Evolutionary conservation across 2,797 vertebrate genomes (phyloP), one percentile per base, ranked within the genome.

Genomic region (Bradypodion ventrale): DNA sequence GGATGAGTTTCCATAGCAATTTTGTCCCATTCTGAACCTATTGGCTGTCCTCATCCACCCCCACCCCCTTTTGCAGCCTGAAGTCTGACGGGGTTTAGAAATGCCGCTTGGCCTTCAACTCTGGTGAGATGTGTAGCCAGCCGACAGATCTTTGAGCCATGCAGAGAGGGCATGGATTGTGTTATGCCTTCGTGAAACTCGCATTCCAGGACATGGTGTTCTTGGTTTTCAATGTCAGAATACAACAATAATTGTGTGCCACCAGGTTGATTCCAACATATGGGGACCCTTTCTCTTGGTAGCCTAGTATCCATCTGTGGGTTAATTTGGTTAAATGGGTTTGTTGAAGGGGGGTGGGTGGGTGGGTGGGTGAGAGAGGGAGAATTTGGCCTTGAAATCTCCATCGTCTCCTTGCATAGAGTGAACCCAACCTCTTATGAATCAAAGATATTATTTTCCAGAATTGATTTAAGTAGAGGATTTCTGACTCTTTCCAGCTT

Each of bases 181-280:
- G 52, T 13, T 46, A 32, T 23, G 5, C 60, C 56, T 62, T 27
- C 2, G 35, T 32, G 21, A 9, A 80, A 46, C 2, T 27, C 23
- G 25, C 59, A 23, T 82, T 46, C n/a, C 40, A 23, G 80, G 42
- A 82, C 69, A 62, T 15, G 15, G 80, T 74, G 80, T 82, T 74
- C 80, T 63, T 32, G 21, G 23, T 44, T 63, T 74, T 74, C 70
- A 74, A 82, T 73, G 59, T 46, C 42, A 74, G 42, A 10, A 60
- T 32, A 44, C n/a, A n/a, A n/a, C n/a, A n/a, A n/a, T n/a, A n/a
- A n/a, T n/a, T n/a, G n/a, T n/a, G n/a, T n/a, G n/a, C n/a, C n/a
- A n/a, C n/a, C n/a, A n/a, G n/a, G n/a, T n/a, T n/a, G n/a, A n/a
- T n/a, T n/a, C n/a, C n/a, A n/a, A n/a, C n/a, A n/a, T n/a, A n/a